These are phyloP conservation scores for Aplodontia rufa DNA, from an alignment of 2,113 vertebrate species.

Conservation along the genomic window DNA sequence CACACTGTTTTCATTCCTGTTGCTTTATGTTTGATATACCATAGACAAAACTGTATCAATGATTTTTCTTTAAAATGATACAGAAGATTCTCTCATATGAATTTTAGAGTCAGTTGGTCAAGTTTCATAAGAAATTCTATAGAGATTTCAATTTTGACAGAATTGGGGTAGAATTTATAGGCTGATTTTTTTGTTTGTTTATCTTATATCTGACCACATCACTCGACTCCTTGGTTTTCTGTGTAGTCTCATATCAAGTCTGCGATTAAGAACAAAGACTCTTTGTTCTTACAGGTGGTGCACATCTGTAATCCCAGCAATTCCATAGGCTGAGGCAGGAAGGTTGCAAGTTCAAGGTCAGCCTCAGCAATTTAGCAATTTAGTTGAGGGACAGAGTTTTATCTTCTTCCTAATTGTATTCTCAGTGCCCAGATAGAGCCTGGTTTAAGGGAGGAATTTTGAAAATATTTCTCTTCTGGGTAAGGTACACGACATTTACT, in stretches of 20 bases:
- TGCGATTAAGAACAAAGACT: neutral
- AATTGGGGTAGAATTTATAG: neutral
- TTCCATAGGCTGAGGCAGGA: neutral
- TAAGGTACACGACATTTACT: neutral
- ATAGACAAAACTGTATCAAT: neutral
- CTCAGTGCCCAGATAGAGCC: neutral
- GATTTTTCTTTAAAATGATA: neutral
- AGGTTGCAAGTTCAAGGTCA: neutral
- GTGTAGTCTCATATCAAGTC: neutral
- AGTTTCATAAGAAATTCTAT: neutral
- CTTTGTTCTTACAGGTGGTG: neutral
- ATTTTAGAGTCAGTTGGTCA: slow-evolving; percentile 9
- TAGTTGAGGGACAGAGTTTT: neutral
- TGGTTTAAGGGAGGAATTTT: neutral
- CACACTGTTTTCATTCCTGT: neutral
- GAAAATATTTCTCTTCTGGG: neutral
- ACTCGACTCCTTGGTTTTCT: neutral
- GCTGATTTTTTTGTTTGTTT: slow-evolving; percentile 16
- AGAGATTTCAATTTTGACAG: neutral
- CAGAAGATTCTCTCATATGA: slow-evolving; percentile 12
- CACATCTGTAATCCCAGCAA: neutral
- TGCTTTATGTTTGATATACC: slow-evolving; percentile 11
- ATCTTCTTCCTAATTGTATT: neutral
- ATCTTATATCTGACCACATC: neutral
- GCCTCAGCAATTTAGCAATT: neutral